Conservation (phyloP, 2,797 vertebrate genomes). For the Sphenodon punctatus region DNA sequence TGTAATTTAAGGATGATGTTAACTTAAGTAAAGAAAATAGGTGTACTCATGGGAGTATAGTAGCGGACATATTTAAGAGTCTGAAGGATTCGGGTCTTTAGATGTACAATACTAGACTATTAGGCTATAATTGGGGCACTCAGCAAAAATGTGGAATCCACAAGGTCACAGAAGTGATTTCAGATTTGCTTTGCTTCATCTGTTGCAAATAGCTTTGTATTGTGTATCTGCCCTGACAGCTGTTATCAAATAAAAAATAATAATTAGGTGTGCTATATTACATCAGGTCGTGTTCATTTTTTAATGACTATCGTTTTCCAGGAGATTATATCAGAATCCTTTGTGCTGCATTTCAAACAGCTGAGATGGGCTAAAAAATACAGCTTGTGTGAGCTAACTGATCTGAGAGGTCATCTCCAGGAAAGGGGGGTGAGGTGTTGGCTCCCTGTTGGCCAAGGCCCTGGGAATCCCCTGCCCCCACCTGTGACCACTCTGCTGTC, state of each 20-base stretch:
- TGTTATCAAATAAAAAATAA: not conserved
- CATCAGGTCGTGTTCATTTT: not conserved
- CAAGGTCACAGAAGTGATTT: not conserved
- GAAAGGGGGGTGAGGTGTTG: too few relatives aligned
- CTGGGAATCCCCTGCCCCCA: too few relatives aligned
- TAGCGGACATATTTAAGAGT: not conserved
- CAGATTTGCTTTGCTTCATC: constrained; percentile 9
- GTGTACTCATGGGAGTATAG: not conserved
- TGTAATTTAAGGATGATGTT: not conserved
- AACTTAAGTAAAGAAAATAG: too few relatives aligned
- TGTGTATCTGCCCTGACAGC: not conserved
- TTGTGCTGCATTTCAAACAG: not conserved
- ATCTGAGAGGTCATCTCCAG: not conserved
- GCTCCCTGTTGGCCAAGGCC: too few relatives aligned
- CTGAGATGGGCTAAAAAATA: not conserved
- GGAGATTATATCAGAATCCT: not conserved
- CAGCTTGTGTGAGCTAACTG: not conserved
- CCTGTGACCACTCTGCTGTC: too few relatives aligned
- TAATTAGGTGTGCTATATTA: not conserved
- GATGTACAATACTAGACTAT: not conserved
- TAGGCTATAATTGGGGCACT: not conserved
- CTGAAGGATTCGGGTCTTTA: not conserved
- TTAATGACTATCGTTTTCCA: not conserved
- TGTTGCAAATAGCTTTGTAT: not conserved
- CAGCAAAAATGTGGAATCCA: not conserved